Evolutionary conservation across 1,140 invertebrate species (phyloP).

Genomic region (Octopus sinensis): DNA sequence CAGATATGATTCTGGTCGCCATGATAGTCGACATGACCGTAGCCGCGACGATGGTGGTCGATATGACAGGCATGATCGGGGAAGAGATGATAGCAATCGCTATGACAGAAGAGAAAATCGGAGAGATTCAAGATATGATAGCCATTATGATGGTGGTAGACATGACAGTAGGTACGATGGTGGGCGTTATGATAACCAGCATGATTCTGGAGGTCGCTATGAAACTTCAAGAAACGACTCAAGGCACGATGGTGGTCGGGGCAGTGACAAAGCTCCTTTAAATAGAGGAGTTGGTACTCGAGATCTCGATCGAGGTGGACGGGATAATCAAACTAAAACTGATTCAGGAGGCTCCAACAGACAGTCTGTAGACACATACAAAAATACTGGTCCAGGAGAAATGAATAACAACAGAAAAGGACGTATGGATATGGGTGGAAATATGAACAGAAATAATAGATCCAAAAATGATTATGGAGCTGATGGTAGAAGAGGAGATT

Average conservation of each 20-base stretch:
- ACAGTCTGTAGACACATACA: not conserved
- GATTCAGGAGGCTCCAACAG: not conserved
- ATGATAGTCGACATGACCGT: not conserved
- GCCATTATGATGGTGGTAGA: slow-evolving; percentile 20
- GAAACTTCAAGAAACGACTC: slow-evolving; percentile 12
- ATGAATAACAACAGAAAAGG: slow-evolving; percentile 11
- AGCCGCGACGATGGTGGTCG: not conserved
- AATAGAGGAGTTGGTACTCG: not conserved
- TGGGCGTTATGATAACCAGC: not conserved
- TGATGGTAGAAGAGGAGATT: slow-evolving; percentile 12
- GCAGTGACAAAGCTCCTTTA: not conserved
- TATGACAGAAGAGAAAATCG: slow-evolving; percentile 6
- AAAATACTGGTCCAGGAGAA: not conserved
- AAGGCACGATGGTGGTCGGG: slow-evolving; percentile 21
- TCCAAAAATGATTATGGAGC: slow-evolving; percentile 6
- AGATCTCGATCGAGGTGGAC: slow-evolving; percentile 16
- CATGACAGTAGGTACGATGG: slow-evolving; percentile 7
- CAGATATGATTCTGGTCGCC: not conserved
- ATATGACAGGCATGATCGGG: not conserved
- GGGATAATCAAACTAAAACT: slow-evolving; percentile 3
- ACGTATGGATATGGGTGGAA: not conserved
- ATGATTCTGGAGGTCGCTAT: slow-evolving; percentile 1
- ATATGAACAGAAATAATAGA: slow-evolving; percentile 3
- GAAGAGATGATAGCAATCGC: not conserved
- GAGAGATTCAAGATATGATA: not conserved